phyloP scores from a whole-genome alignment of 2,113 vertebrate genomes.

The Brachypteracias leptosomus region DNA sequence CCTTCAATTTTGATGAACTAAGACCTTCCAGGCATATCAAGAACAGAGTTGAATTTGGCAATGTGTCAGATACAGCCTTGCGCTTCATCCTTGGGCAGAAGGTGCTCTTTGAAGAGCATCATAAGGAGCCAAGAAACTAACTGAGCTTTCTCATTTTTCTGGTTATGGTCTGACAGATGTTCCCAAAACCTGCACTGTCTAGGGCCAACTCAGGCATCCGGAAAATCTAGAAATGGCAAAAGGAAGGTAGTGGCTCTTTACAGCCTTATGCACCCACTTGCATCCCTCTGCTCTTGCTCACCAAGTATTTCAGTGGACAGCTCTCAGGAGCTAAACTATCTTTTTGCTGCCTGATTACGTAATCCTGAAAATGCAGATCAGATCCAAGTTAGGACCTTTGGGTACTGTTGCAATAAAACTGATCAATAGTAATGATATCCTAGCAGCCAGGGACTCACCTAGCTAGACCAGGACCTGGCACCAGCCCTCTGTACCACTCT shows the following conservation, averaged over 20 bases:
- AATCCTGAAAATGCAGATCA: not conserved
- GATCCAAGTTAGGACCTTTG: not conserved
- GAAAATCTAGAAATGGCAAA: not conserved
- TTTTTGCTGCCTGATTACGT: not conserved
- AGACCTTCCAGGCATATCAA: not conserved
- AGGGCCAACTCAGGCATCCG: not conserved
- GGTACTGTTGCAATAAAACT: not conserved
- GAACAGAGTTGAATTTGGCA: not conserved
- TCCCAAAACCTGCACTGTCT: not conserved
- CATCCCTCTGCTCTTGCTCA: not conserved
- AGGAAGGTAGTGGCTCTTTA: not conserved
- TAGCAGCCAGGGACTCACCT: not conserved
- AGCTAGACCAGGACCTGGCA: not conserved
- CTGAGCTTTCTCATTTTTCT: not conserved
- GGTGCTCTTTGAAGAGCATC: not conserved
- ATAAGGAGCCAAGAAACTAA: not conserved
- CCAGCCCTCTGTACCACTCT: not conserved
- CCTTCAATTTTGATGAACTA: not conserved
- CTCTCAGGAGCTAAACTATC: not conserved
- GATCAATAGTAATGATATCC: not conserved
- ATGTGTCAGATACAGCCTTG: not conserved
- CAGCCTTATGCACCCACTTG: not conserved
- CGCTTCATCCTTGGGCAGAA: fast-evolving
- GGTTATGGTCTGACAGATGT: not conserved
- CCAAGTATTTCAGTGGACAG: not conserved